These are phyloP conservation scores for Atopsyche davidsoni DNA, from an alignment of 1,140 invertebrate species.

Conservation along the genomic window DNA sequence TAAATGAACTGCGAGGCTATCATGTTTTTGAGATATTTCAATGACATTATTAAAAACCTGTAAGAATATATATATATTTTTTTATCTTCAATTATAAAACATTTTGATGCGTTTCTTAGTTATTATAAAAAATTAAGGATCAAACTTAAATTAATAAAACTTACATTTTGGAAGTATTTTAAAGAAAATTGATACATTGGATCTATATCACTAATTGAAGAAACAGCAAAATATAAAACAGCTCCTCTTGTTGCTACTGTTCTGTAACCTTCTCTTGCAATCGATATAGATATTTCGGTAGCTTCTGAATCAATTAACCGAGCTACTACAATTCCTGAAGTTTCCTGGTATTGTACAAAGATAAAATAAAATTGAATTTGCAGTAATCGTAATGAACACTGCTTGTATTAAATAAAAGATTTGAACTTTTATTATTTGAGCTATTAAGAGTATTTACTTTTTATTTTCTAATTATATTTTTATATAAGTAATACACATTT, in stretches of 20 bases:
- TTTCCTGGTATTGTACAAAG: slow-evolving; percentile 52
- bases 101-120: too few relatives aligned
- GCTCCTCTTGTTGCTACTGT: slow-evolving; percentile 80
- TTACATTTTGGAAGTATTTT: slow-evolving; percentile 77
- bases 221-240: slow-evolving; percentile 86
- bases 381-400: too few relatives aligned
- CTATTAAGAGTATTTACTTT: too few relatives aligned
- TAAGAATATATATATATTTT: slow-evolving; percentile 30
- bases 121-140: too few relatives aligned
- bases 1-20: slow-evolving; percentile 57
- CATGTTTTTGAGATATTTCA: slow-evolving; percentile 60
- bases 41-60: slow-evolving; percentile 73
- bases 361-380: not conserved
- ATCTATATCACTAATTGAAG: slow-evolving; percentile 81
- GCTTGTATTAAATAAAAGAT: too few relatives aligned
- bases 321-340: slow-evolving; percentile 74
- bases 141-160: too few relatives aligned
- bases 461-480: too few relatives aligned
- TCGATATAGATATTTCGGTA: slow-evolving; percentile 74
- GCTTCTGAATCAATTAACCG: slow-evolving; percentile 72
- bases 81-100: too few relatives aligned
- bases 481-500: too few relatives aligned
- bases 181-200: slow-evolving; percentile 94
- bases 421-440: too few relatives aligned
- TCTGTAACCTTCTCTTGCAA: slow-evolving; percentile 77